phyloP scores from a whole-genome alignment of 2,797 vertebrate genomes.

The Pseudomugil tenellus region DNA sequence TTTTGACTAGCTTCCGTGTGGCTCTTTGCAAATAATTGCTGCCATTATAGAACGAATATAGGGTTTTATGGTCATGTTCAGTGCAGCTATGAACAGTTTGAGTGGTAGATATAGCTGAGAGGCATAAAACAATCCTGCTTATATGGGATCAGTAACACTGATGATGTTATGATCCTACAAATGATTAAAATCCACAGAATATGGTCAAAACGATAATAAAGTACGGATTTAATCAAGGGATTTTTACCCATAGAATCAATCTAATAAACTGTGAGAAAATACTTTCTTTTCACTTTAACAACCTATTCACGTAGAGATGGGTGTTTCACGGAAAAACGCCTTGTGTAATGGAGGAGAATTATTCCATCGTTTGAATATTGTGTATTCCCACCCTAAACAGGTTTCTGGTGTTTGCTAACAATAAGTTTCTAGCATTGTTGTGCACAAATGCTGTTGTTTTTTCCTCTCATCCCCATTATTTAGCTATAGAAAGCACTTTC shows the following conservation, averaged over 20 bases:
- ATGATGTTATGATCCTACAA: background rate
- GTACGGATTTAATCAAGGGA: background rate
- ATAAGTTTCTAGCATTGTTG: too few relatives aligned
- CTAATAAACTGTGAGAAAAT: background rate
- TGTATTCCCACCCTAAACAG: too few relatives aligned
- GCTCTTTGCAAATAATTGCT: background rate
- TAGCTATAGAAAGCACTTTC: background rate
- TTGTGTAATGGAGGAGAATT: too few relatives aligned
- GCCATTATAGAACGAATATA: background rate
- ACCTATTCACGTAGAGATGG: too few relatives aligned
- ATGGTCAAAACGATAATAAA: background rate
- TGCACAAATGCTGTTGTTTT: background rate
- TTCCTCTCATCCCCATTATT: background rate
- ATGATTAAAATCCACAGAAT: background rate
- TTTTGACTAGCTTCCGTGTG: background rate
- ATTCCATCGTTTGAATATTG: too few relatives aligned
- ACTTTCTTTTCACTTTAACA: too few relatives aligned
- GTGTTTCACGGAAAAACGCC: too few relatives aligned
- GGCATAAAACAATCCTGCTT: background rate
- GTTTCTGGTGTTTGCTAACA: too few relatives aligned
- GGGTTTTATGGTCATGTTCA: background rate
- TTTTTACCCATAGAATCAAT: too few relatives aligned
- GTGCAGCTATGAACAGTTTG: background rate
- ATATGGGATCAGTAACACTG: background rate
- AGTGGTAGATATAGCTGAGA: background rate